These are phyloP conservation scores for Sinopyrophorus schimmeli DNA, from an alignment of 2,888 invertebrate species.

Conservation along the genomic window DNA sequence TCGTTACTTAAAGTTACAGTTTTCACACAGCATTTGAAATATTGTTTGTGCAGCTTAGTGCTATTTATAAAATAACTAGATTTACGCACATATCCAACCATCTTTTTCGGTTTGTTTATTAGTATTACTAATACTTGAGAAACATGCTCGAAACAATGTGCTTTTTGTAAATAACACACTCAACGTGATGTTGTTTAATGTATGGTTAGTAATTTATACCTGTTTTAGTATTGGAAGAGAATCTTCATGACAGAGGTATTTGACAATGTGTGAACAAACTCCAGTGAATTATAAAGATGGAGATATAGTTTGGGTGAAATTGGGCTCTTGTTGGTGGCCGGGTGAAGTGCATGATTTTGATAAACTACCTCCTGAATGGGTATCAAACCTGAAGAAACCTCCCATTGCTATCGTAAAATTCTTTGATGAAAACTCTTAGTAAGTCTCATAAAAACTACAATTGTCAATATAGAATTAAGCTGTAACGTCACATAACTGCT, in stretches of 20 bases:
- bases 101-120: slow-evolving; percentile 13
- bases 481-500: no score
- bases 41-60: slow-evolving; percentile 25
- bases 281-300: slow-evolving; percentile 70
- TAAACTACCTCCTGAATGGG: slow-evolving; percentile 69
- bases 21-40: neutral
- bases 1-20: neutral
- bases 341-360: slow-evolving; percentile 71
- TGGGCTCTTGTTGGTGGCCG: slow-evolving; percentile 84
- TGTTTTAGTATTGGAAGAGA: neutral
- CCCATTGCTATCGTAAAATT: slow-evolving; percentile 84
- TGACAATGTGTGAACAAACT: slow-evolving; percentile 71
- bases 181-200: neutral
- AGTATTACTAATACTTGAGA: no score
- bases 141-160: neutral
- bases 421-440: slow-evolving; percentile 83
- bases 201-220: neutral
- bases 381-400: slow-evolving; percentile 66
- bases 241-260: slow-evolving; percentile 17
- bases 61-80: slow-evolving; percentile 36
- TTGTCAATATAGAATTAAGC: no score
- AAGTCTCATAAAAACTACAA: no score
- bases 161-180: no score
- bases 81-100: slow-evolving; percentile 7
- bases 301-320: slow-evolving; percentile 84